Evolutionary conservation across 2,888 invertebrate species (phyloP), one percentile per base, ranked within the genome.

Genomic region (Andrena dorsata): DNA sequence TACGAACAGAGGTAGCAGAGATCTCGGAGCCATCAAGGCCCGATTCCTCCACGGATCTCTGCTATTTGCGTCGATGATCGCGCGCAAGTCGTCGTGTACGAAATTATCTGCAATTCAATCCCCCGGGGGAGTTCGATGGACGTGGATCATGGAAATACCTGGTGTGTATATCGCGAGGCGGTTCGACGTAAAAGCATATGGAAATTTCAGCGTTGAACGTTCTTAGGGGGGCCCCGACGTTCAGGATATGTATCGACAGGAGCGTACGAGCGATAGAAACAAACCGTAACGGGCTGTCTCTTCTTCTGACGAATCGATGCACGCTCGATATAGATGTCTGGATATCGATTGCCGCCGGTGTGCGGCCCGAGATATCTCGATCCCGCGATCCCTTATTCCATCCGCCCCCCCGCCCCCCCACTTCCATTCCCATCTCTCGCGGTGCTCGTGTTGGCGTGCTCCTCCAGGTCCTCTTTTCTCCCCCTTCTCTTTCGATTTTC

Each of bases 281-380:
- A 65, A 82, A 82, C 73, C 69, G 68, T 64, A 64, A 63, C 71
- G 35, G 78, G 58, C 78, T 78, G 80, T 76, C 82, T 77, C 76
- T 84, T 71, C 60, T 69, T 68, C 74, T 82, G 84, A 86, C 79
- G 87, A 84, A 86, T 84, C 86, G 89, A 84, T 86, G 74, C 76
- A 28, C 51, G 86, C 84, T 73, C 87, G 89, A 89, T 90, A 86
- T 82, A 87, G 90, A 89, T 87, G 88, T 89, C 88, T 83, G 84
- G 86, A 85, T 87, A 90, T 90, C 90, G 90, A 89, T 90, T 85
- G 86, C 85, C 81, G 83, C 72, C 66, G 35, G 85, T 82, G 66
- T 75, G 74, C 80, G 80, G 65, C 78, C 65, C 7, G 78, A 47
- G 80, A 84, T 90, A 90, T 89, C 90, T 85, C 83, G 90, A 89